Base-by-base conservation (phyloP, 1,140 invertebrate genomes). In the Trichonephila inaurata region DNA sequence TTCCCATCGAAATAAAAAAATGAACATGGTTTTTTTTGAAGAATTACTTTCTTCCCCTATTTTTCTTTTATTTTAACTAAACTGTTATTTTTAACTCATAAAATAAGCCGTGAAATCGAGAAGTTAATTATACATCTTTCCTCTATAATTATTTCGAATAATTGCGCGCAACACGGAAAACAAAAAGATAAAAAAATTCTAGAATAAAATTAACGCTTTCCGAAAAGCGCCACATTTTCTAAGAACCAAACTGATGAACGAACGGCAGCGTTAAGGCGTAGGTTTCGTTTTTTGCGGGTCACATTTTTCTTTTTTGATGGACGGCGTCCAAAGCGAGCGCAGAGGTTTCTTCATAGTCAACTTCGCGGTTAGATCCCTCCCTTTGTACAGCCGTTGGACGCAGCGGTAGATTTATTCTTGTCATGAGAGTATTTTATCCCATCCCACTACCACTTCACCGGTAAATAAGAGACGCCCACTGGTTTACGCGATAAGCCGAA, bases 251-350 rank as follows among this genome's bases (percentile, higher is more conserved):
- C 33, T 40, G 33, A 82, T 18, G 19, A 60, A 60, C 60, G 24
- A 62, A 40, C 19, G 66, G 24, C 28, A 89, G 51, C 28, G 51
- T 51, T 4, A 21, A 89, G 58, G 40, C 40, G 66, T 83, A 40
- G 91, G 85, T 88, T 89, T 93, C 83, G 69, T 82, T 88, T 89
- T 93, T 93, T 33, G 69, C 44, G 33, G 51, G 58, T n/a, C 24
- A 89, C 92, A 93, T 93, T 93, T 93, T 93, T 93, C 92, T 93
- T 93, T 60, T 89, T 93, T 93, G 92, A 93, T 93, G 86, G 92
- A 93, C 92, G 85, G 92, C 92, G 92, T 92, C 91, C 91, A 66
- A 92, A 93, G 69, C 33, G 19, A 72, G 60, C 64, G 72, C 64
- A 81, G 66, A 90, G 40, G 66, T 81, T 81, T 61, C 69, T 66